Evolutionary conservation across 1,140 invertebrate genomes (phyloP).

Genomic region (Scaptomyza pallida): DNA sequence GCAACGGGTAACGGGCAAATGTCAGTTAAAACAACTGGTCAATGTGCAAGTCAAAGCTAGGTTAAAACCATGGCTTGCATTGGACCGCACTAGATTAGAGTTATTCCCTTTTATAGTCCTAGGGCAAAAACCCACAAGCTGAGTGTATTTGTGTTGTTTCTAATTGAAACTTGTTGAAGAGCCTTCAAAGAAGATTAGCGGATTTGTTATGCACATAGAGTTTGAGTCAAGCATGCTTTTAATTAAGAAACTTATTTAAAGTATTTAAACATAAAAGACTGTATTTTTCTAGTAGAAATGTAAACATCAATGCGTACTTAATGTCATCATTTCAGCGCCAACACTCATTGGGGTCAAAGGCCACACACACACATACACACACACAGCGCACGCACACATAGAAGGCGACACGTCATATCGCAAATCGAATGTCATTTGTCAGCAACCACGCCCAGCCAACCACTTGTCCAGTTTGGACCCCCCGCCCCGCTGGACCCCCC

Average conservation of each 20-base stretch:
- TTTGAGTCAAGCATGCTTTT: too few species aligned
- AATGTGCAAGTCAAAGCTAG: slow-evolving; percentile 34
- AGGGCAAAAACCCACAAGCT: background rate
- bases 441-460: slow-evolving; percentile 20
- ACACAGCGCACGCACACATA: background rate
- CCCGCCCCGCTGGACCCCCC: too few species aligned
- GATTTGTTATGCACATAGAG: too few species aligned
- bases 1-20: slow-evolving; percentile 19
- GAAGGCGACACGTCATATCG: slow-evolving; percentile 4
- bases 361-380: background rate
- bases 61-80: slow-evolving; percentile 24
- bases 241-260: too few species aligned
- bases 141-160: slow-evolving; percentile 9
- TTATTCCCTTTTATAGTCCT: too few species aligned
- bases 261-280: too few species aligned
- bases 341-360: background rate
- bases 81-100: background rate
- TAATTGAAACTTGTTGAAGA: slow-evolving; percentile 14
- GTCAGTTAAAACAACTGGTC: slow-evolving; percentile 23
- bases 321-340: background rate
- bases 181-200: background rate
- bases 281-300: too few species aligned
- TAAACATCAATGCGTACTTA: background rate
- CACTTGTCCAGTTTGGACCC: background rate
- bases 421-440: slow-evolving; percentile 61